Percentiles rank a stretch among this genome's conserved stretches.
These are phyloP conservation scores for Apomyelois bistriatella DNA, from an alignment of 2,888 invertebrate species.

Conservation along the genomic window DNA sequence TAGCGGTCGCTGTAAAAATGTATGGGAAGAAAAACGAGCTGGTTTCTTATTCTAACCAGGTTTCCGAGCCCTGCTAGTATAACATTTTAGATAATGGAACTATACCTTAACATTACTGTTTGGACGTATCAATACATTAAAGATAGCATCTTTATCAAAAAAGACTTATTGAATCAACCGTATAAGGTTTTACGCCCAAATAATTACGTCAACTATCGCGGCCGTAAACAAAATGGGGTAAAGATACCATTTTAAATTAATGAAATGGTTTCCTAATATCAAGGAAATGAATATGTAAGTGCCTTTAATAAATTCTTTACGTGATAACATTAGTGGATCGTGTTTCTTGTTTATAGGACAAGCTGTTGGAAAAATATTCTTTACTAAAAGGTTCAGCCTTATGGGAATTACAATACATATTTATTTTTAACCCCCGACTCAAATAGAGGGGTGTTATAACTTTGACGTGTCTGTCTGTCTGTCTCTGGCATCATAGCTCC, in stretches of 20 bases:
- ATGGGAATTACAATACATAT: no score
- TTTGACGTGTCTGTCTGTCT: no score
- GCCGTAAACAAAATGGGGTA: not conserved
- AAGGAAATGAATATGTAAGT: not conserved
- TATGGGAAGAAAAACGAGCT: no score
- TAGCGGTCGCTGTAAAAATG: no score
- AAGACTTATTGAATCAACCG: not conserved
- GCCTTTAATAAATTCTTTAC: not conserved
- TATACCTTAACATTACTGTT: not conserved
- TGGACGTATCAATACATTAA: not conserved
- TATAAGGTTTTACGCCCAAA: constrained; percentile 2
- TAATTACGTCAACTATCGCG: not conserved
- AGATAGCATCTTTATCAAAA: not conserved
- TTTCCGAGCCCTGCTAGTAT: no score
- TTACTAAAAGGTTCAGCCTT: no score
- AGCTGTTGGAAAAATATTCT: not conserved
- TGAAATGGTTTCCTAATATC: constrained; percentile 4
- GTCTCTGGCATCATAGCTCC: no score
- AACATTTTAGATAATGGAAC: not conserved
- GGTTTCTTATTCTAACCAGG: no score
- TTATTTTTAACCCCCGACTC: no score
- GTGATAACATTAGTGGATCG: not conserved
- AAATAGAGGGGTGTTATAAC: no score
- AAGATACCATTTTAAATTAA: not conserved
- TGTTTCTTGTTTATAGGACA: not conserved